Base-by-base conservation (phyloP, 2,797 vertebrate genomes). In the Philypnodon macrostomus region DNA sequence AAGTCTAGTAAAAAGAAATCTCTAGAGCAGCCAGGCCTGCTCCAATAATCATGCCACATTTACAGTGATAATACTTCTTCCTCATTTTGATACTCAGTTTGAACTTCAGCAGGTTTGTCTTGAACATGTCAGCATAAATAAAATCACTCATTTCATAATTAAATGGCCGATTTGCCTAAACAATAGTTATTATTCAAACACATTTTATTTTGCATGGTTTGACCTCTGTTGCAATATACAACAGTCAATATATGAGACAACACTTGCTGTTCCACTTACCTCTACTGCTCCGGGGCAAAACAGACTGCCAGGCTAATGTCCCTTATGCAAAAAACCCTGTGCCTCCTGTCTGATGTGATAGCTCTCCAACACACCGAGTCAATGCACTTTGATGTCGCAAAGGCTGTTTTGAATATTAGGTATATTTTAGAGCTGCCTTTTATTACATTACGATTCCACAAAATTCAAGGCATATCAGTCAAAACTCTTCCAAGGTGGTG, bases 381-480 rank as follows among this genome's bases (percentile, higher is more conserved):
- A 75, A 67, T 71, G 42, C 49, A 42, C 79, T 85, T 83, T 81
- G 76, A 85, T 87, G 77, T 82, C 58, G 67, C 61, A 41, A 46
- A 74, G 59, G 70, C 67, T 80, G 73, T 79, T 79, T 79, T 70
- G 63, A 73, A 71, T 77, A 70, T 77, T 63, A 56, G 60, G 77
- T 79, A 75, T 81, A 80, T 79, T 81, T 79, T 52, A 76, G 63
- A 63, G 53, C 53, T 40, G 33, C 58, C 58, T 60, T 62, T 73
- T 80, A 62, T 48, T 58, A 63, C 46, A 41, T 32, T 11, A 57
- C 19, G 26, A 37, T 67, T 59, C 53, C 8, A 0, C 33, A 62
- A 41, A 49, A 57, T 75, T 77, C 65, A 62, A 47, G 53, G 47
- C 42, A 50, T 64, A 61, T 61, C 46, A 23, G 47, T 70, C 74